Percentiles rank a stretch among this genome's conserved stretches.
Evolutionary conservation across 2,113 vertebrate species (phyloP).

Genomic region (Varanus komodoensis): DNA sequence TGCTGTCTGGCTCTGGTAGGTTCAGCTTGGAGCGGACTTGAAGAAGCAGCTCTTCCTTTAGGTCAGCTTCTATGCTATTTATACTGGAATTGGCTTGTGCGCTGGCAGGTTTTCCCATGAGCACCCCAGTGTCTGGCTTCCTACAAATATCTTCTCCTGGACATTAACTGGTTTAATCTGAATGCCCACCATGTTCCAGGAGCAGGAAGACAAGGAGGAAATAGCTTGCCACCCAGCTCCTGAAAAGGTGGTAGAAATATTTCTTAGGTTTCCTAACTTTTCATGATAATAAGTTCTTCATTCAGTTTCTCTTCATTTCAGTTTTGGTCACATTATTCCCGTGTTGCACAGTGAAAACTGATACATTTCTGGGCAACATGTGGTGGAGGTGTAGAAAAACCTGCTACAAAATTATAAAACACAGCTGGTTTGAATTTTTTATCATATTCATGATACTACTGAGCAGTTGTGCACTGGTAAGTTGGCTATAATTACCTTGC

Average conservation of each 20-base stretch:
- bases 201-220: background rate
- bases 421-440: constrained; percentile 95
- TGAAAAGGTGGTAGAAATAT: background rate
- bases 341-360: constrained; percentile 78
- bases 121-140: background rate
- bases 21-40: background rate
- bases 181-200: background rate
- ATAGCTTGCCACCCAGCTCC: background rate
- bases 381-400: constrained; percentile 94
- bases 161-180: background rate
- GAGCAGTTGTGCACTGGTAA: constrained; percentile 93
- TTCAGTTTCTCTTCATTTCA: constrained; percentile 63
- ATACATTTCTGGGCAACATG: constrained; percentile 70
- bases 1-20: background rate
- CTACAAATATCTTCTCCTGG: background rate
- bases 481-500: constrained; percentile 32
- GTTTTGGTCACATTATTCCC: constrained; percentile 77
- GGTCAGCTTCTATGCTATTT: background rate
- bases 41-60: background rate
- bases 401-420: constrained; percentile 92
- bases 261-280: background rate
- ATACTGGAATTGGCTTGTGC: background rate
- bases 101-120: background rate
- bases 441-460: constrained; percentile 95
- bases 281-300: background rate